Percentiles rank a stretch among this genome's conserved stretches.
Conservation (phyloP, 2,113 vertebrate species). For the Paradoxurus hermaphroditus region DNA sequence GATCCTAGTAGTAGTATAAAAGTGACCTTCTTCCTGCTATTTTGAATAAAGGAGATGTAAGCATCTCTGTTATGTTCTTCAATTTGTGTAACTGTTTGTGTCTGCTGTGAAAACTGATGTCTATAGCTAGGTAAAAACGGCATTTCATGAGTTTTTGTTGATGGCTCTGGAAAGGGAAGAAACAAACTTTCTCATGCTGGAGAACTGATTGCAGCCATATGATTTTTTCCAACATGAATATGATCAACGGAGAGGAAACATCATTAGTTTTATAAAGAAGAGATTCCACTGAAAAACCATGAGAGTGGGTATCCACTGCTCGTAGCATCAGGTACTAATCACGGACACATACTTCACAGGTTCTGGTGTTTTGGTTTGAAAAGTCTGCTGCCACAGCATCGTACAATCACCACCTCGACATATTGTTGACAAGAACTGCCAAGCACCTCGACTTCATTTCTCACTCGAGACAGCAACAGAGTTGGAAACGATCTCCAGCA, state of each 20-base stretch:
- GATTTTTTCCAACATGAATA: constrained; percentile 41
- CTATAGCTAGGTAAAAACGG: not conserved
- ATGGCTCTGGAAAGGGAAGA: constrained; percentile 64
- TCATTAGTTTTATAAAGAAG: not conserved
- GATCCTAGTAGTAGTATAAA: not conserved
- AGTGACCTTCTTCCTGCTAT: not conserved
- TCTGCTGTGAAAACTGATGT: not conserved
- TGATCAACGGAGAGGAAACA: not conserved
- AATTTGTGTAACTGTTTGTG: not conserved
- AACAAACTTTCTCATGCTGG: constrained; percentile 10
- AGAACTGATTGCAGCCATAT: constrained; percentile 22
- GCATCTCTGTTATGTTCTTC: not conserved
- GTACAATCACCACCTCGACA: constrained; percentile 11
- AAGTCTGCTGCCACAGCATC: constrained; percentile 18
- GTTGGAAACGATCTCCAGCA: constrained; percentile 46
- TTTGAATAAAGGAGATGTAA: constrained; percentile 19
- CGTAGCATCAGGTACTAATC: constrained; percentile 65
- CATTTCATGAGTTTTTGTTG: constrained; percentile 41
- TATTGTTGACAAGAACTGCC: constrained; percentile 75
- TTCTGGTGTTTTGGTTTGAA: constrained; percentile 70
- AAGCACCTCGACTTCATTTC: constrained; percentile 53
- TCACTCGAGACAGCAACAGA: constrained; percentile 39
- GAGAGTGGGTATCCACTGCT: not conserved
- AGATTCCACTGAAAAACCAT: not conserved
- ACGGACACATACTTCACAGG: constrained; percentile 60